Evolutionary conservation across 2,113 vertebrate species (phyloP), one percentile per base, ranked within the genome.

Genomic region (Myiopsitta monachus): DNA sequence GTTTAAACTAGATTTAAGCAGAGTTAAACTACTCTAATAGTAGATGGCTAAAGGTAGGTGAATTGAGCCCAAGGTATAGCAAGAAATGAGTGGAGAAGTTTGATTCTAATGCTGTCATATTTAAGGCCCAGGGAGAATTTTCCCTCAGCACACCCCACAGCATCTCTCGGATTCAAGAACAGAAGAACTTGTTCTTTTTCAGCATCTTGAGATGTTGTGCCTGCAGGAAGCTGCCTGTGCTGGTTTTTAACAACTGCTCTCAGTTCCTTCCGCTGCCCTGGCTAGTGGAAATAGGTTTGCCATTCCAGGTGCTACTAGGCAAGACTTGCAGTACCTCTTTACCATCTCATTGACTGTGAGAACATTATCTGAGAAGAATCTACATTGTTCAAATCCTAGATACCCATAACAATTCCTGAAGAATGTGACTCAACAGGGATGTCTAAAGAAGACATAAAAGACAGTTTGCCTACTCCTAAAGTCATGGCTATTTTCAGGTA

Each of bases 21-120:
- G 38, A 79, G 88, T 95, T 88, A 88, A 92, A 62, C 59, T 77
- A 72, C 51, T 69, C 68, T 92, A 90, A 92, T 94, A 90, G 95
- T 94, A 94, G 76, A 81, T 92, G 80, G 80, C 76, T 77, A 30
- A 92, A 94, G 72, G 80, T 88, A 88, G 68, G 90, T 54, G 83
- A 94, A 77, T n/a, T 74, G 38, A 92, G 69, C 51, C 43, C 38
- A 93, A 67, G 38, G 38, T 90, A 54, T 43, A 83, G 68, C 38
- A 78, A 74, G 68, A 49, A 93, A 66, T 52, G 41, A 89, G 39
- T 11, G 26, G 14, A 8, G 16, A 26, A 36, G 21, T 69, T 85
- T 51, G 49, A 33, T 31, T 87, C 5, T 82, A 15, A 30, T 39
- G 36, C 31, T 66, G 39, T 94, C 0, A 2, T 63, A 55, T 67